A percentile compares a stretch with the other conserved stretches of the same genome.
Evolutionary conservation across 2,888 invertebrate species (phyloP).

Genomic region (Diaprepes abbreviatus): DNA sequence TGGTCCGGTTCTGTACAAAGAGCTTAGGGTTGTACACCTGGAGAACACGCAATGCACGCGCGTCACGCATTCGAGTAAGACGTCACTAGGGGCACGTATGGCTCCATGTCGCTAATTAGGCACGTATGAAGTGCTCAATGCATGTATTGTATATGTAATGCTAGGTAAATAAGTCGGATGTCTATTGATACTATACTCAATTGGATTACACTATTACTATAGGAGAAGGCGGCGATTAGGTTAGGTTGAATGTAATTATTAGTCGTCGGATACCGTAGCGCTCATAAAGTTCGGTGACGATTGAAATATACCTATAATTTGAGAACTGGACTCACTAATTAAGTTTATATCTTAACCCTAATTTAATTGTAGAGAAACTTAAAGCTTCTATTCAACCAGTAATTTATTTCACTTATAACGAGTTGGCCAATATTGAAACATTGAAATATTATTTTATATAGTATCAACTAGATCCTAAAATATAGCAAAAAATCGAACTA

Average conservation of each 20-base stretch:
- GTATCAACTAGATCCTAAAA: too few relatives aligned
- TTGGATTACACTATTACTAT: constrained; percentile 13
- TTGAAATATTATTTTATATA: too few relatives aligned
- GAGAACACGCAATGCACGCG: constrained; percentile 29
- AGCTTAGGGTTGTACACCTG: constrained; percentile 20
- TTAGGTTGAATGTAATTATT: not conserved
- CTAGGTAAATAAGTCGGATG: constrained; percentile 31
- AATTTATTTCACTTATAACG: too few relatives aligned
- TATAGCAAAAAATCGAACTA: too few relatives aligned
- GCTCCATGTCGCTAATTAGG: constrained; percentile 36
- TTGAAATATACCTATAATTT: too few relatives aligned
- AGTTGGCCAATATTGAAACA: too few relatives aligned
- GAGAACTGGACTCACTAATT: too few relatives aligned
- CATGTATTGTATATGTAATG: constrained; percentile 37
- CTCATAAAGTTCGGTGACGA: too few relatives aligned
- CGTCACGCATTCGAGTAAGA: constrained; percentile 40
- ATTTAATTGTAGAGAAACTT: too few relatives aligned
- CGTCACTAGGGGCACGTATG: constrained; percentile 35
- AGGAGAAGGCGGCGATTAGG: not conserved
- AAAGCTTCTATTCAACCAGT: too few relatives aligned
- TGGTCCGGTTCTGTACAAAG: not conserved
- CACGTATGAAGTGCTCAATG: constrained; percentile 30
- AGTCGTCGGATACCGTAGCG: too few relatives aligned
- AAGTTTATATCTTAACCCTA: too few relatives aligned
- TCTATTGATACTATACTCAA: constrained; percentile 24